Evolutionary conservation across 1,140 invertebrate genomes (phyloP).

Genomic region (Musca domestica): DNA sequence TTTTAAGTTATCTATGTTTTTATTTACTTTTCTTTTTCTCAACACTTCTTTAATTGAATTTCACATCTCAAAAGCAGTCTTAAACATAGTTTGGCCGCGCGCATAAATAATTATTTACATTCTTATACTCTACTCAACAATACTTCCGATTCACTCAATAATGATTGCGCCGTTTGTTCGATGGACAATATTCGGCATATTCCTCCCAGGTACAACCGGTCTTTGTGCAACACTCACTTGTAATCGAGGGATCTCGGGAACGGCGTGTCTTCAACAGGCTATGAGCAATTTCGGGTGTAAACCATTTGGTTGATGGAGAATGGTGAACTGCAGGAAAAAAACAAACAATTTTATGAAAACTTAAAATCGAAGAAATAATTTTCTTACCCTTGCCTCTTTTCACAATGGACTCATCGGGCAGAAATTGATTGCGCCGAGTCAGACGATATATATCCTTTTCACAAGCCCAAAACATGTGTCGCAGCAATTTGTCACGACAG

Average conservation of each 20-base stretch:
- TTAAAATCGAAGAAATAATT: too few relatives aligned
- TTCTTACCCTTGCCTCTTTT: constrained; percentile 23
- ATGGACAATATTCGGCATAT: constrained; percentile 65
- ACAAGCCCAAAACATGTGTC: constrained; percentile 62
- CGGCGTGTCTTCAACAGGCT: constrained; percentile 48
- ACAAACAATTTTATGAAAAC: neutral
- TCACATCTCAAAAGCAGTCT: too few relatives aligned
- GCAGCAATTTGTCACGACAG: constrained; percentile 58
- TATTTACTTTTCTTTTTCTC: too few relatives aligned
- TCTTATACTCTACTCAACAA: too few relatives aligned
- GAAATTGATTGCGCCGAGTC: constrained; percentile 53
- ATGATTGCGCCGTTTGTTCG: constrained; percentile 57
- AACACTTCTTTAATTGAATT: too few relatives aligned
- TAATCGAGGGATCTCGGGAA: constrained; percentile 55
- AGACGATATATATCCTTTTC: constrained; percentile 63
- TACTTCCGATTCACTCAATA: too few relatives aligned
- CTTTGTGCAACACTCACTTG: constrained; percentile 61
- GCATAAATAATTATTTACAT: too few relatives aligned
- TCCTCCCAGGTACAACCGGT: constrained; percentile 65
- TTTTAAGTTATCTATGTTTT: too few relatives aligned
- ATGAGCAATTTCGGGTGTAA: constrained; percentile 48
- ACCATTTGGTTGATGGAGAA: constrained; percentile 43
- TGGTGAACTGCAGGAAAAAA: neutral
- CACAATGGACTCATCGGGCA: constrained; percentile 27
- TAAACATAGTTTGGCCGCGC: too few relatives aligned